Percentiles rank a stretch among this genome's conserved stretches.
Conservation (phyloP, 2,113 vertebrate species). For the Taxidea taxus region DNA sequence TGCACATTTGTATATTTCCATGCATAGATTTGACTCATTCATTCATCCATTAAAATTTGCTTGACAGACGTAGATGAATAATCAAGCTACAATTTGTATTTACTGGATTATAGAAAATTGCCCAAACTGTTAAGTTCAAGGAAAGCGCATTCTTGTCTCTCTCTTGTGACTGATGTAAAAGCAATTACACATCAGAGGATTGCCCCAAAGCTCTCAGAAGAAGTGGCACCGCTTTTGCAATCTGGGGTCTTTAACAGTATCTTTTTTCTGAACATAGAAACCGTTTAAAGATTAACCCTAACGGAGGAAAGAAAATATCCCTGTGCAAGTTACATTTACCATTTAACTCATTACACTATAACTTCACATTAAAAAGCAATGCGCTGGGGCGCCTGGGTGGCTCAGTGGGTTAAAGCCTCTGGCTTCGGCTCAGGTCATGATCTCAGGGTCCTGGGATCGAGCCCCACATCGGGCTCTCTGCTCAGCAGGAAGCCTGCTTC, state of each 20-base stretch:
- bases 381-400: too few relatives aligned
- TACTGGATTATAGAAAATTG: conserved; percentile 89
- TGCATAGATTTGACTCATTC: conserved; percentile 87
- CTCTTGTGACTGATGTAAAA: conserved; percentile 82
- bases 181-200: conserved; percentile 80
- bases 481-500: too few relatives aligned
- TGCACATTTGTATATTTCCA: conserved; percentile 88
- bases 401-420: too few relatives aligned
- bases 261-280: conserved; percentile 60
- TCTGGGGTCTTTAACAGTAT: conserved; percentile 63
- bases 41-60: conserved; percentile 90
- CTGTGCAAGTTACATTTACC: conserved; percentile 34
- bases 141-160: conserved; percentile 83
- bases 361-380: conserved; percentile 39
- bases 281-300: conserved; percentile 72
- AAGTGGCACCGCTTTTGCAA: conserved; percentile 74
- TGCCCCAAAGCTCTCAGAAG: conserved; percentile 77
- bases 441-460: too few relatives aligned
- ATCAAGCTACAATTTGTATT: conserved; percentile 89
- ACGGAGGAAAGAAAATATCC: conserved; percentile 41
- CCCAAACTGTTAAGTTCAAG: conserved; percentile 86
- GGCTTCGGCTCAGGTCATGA: too few relatives aligned
- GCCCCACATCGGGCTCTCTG: too few relatives aligned
- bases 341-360: conserved; percentile 17
- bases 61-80: conserved; percentile 88